These are phyloP conservation scores for Salvelinus alpinus DNA, from an alignment of 2,113 vertebrate species.

Conservation along the genomic window DNA sequence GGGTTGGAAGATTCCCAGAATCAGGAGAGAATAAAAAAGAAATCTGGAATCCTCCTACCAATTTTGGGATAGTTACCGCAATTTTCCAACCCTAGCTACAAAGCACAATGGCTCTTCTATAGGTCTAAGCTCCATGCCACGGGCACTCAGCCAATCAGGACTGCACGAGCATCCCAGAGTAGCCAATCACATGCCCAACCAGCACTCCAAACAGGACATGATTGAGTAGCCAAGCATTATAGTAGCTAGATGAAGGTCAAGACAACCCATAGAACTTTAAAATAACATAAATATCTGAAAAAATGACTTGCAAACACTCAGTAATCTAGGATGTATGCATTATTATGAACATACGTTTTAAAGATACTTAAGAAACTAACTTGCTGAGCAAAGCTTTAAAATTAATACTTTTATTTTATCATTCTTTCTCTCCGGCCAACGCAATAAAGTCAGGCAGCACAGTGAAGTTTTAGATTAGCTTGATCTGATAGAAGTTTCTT, in stretches of 20 bases:
- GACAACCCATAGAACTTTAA: not conserved
- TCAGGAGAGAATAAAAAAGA: not conserved
- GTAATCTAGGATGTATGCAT: not conserved
- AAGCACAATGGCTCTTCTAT: no score
- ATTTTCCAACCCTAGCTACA: conserved; percentile 38
- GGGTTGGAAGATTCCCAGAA: not conserved
- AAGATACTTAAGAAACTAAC: not conserved
- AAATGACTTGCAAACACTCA: not conserved
- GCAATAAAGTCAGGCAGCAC: not conserved
- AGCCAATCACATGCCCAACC: no score
- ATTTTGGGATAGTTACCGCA: conserved; percentile 92
- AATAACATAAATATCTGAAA: conserved; percentile 16
- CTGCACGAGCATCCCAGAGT: no score
- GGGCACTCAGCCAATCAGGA: no score
- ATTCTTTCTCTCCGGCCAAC: no score
- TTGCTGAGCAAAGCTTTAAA: not conserved
- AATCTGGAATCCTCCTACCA: conserved; percentile 29
- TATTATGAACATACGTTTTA: not conserved
- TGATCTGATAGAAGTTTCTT: conserved; percentile 24
- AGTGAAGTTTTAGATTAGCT: conserved; percentile 23
- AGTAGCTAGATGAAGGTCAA: conserved; percentile 24
- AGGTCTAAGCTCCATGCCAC: no score
- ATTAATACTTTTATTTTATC: no score
- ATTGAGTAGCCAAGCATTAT: conserved; percentile 2
- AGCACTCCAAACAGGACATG: no score